Evolutionary conservation across 1,140 invertebrate genomes (phyloP).

Genomic region (Trinorchestia longiramus): DNA sequence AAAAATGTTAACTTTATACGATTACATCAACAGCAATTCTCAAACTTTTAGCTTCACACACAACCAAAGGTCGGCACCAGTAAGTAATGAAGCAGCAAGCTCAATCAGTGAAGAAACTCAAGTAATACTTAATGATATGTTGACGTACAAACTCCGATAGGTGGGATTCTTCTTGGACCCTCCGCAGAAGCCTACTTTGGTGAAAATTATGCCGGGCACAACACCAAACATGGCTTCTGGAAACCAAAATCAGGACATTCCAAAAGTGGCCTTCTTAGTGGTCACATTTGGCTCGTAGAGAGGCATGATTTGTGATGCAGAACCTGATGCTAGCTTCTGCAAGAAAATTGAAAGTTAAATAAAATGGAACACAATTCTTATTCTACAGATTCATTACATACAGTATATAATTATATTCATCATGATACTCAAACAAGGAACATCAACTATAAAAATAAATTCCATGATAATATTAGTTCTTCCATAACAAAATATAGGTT

Average conservation of each 20-base stretch:
- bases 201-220: conserved; percentile 85
- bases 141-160: conserved; percentile 87
- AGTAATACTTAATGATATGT: neutral
- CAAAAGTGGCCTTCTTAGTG: conserved; percentile 83
- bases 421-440: too few relatives aligned
- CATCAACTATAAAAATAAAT: too few relatives aligned
- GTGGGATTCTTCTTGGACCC: conserved; percentile 84
- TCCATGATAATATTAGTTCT: too few relatives aligned
- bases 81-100: neutral
- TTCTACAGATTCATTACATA: neutral
- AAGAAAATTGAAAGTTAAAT: neutral
- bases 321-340: neutral
- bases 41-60: too few relatives aligned
- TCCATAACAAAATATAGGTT: neutral
- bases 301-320: conserved; percentile 47
- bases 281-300: conserved; percentile 70
- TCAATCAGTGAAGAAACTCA: neutral
- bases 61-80: too few relatives aligned
- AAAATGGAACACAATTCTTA: neutral
- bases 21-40: too few relatives aligned
- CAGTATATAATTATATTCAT: too few relatives aligned
- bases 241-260: conserved; percentile 98
- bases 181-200: conserved; percentile 94
- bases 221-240: conserved; percentile 91
- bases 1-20: too few relatives aligned